Conservation (phyloP, 2,113 vertebrate genomes). For the Castor canadensis region DNA sequence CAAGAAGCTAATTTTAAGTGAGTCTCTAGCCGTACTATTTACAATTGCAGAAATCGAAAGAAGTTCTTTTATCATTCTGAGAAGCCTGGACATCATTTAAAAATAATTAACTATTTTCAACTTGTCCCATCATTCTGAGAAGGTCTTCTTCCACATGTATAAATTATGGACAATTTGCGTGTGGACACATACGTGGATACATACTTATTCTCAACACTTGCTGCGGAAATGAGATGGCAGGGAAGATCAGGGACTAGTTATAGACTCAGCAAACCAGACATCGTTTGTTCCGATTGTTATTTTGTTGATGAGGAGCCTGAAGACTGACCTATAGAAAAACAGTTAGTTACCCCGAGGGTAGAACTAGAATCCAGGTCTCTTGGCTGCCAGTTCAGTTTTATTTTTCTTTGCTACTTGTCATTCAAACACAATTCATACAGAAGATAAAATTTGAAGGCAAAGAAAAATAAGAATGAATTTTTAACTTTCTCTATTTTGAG, state of each 20-base stretch:
- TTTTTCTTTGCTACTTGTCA: neutral
- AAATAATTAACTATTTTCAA: neutral
- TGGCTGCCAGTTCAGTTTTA: neutral
- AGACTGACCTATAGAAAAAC: neutral
- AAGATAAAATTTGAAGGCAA: neutral
- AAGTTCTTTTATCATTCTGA: neutral
- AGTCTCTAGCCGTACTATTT: neutral
- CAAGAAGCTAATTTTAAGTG: neutral
- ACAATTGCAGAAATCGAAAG: neutral
- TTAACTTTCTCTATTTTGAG: neutral
- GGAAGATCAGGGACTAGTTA: neutral
- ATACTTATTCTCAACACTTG: neutral
- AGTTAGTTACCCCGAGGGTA: neutral
- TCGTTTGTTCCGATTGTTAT: neutral
- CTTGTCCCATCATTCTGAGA: neutral
- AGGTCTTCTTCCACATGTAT: neutral
- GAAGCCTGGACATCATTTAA: neutral
- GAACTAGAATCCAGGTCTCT: neutral
- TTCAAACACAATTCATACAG: neutral
- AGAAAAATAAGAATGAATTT: neutral
- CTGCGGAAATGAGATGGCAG: neutral
- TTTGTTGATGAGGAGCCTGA: neutral
- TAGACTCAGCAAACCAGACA: neutral
- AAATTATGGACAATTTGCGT: neutral
- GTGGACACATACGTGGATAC: accelerated